These are phyloP conservation scores for Microplitis demolitor DNA, from an alignment of 1,140 invertebrate species.

Conservation along the genomic window DNA sequence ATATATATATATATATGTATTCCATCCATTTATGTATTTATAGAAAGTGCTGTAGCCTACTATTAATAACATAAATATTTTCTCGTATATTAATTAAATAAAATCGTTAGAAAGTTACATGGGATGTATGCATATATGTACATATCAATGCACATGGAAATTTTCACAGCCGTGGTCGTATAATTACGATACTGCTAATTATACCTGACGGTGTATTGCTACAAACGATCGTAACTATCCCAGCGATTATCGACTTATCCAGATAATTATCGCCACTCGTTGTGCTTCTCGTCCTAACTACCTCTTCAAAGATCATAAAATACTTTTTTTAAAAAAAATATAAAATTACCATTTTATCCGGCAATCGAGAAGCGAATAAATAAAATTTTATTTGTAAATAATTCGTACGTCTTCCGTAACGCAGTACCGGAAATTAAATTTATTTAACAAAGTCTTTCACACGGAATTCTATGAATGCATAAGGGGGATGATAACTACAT, in stretches of 20 bases:
- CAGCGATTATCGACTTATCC: conserved; percentile 4
- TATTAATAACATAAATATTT: too few species aligned
- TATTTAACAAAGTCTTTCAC: not conserved
- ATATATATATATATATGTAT: too few species aligned
- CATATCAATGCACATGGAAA: not conserved
- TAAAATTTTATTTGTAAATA: not conserved
- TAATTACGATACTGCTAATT: conserved; percentile 10
- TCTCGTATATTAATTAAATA: not conserved
- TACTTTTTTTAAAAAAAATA: not conserved
- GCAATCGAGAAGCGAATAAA: too few species aligned
- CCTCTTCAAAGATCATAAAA: not conserved
- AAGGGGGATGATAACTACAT: not conserved
- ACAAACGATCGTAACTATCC: conserved; percentile 3
- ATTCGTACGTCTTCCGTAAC: not conserved
- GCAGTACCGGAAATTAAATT: conserved; percentile 9
- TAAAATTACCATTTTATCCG: too few species aligned
- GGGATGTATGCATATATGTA: too few species aligned
- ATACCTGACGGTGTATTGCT: not conserved
- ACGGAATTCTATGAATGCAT: not conserved
- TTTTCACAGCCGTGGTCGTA: not conserved
- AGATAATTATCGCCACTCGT: conserved; percentile 7
- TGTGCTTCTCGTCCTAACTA: not conserved
- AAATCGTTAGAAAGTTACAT: not conserved
- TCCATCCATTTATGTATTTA: too few species aligned
- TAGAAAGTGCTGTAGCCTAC: too few species aligned